Base-by-base conservation (phyloP, 2,888 invertebrate species). In the Disparrhopalites patrizii region DNA sequence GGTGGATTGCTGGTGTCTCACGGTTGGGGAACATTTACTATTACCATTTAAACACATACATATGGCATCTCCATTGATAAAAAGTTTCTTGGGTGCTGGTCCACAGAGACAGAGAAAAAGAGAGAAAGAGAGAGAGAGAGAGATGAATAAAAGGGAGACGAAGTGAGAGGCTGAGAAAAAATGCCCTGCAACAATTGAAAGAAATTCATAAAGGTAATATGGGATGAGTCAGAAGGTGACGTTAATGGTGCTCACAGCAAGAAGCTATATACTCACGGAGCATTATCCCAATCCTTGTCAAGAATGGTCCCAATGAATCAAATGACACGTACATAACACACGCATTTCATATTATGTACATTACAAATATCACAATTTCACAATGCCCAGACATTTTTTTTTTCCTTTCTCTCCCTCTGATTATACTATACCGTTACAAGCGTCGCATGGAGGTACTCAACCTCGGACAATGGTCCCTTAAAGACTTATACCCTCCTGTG, bases 391-490 rank as follows among this genome's bases (percentile, higher is more conserved):
- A n/a, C n/a, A n/a, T n/a, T n/a, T n/a, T n/a, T n/a, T n/a, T n/a
- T n/a, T n/a, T n/a, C n/a, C n/a, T n/a, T n/a, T n/a, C n/a, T n/a
- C n/a, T n/a, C n/a, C n/a, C n/a, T n/a, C n/a, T n/a, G n/a, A n/a
- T n/a, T n/a, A n/a, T n/a, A n/a, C n/a, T n/a, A n/a, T n/a, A n/a
- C n/a, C n/a, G n/a, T n/a, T 51, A 68, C 65, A 62, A 57, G 57
- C 51, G 65, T 68, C 68, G 65, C 43, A 58, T 55, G 68, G 65
- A 68, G 65, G 68, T 65, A 68, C 68, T 68, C 65, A 61, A 68
- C 31, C 40, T 28, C 40, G 30, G 33, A 65, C 57, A 66, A 52
- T 66, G 52, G 65, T 43, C 52, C 52, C 61, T 30, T 36, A 50
- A 36, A 50, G n/a, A 27, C n/a, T 57, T 58, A 23, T 50, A 50